A percentile compares a stretch with the other conserved stretches of the same genome.
Evolutionary conservation across 2,797 vertebrate species (phyloP).

Genomic region (Ceyx erithaca): DNA sequence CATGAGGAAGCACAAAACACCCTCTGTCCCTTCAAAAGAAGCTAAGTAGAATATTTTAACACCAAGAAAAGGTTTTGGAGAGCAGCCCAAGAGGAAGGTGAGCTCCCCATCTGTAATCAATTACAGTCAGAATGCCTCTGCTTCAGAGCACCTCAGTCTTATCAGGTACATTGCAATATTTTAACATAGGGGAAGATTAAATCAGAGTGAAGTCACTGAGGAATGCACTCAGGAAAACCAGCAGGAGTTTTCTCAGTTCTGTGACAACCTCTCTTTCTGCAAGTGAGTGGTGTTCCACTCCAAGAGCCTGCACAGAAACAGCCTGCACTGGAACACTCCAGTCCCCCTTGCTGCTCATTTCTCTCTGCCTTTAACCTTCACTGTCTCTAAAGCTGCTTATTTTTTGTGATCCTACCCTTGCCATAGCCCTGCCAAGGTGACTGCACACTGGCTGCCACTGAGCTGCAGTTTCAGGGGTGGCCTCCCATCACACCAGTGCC

Average conservation of each 20-base stretch:
- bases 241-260: neutral
- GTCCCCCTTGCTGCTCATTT: neutral
- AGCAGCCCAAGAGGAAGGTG: conserved; percentile 13
- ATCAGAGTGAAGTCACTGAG: conserved; percentile 12
- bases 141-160: conserved; percentile 39
- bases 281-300: neutral
- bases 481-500: neutral
- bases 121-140: conserved; percentile 3
- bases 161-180: conserved; percentile 15
- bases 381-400: neutral
- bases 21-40: neutral
- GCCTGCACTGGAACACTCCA: neutral
- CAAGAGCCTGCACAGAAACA: neutral
- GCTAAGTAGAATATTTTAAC: conserved; percentile 20
- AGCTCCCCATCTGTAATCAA: conserved; percentile 15
- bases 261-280: neutral
- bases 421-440: neutral
- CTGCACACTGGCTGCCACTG: neutral
- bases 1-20: neutral
- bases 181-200: conserved; percentile 25
- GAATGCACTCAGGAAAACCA: neutral
- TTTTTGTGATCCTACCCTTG: neutral
- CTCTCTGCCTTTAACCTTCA: neutral
- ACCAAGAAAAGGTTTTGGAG: conserved; percentile 5
- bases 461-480: neutral